Percentiles rank a stretch among this genome's conserved stretches.
These are phyloP conservation scores for Calliopum simillimum DNA, from an alignment of 2,888 invertebrate species.

Conservation along the genomic window DNA sequence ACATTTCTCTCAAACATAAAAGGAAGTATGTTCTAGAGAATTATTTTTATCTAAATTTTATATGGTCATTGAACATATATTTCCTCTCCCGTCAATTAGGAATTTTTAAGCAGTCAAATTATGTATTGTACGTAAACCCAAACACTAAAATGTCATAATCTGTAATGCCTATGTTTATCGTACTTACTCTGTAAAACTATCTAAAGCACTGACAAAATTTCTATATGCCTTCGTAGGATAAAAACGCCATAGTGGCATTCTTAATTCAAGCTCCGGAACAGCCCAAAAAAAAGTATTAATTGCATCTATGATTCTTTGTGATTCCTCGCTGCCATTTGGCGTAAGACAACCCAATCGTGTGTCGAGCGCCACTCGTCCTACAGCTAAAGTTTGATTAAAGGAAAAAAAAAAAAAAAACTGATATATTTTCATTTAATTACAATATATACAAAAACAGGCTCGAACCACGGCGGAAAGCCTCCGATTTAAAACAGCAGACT, in stretches of 20 bases:
- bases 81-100: too few species aligned
- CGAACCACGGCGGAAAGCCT: not conserved
- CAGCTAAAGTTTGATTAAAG: conserved; percentile 70
- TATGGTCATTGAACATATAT: too few species aligned
- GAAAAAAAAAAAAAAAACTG: not conserved
- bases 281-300: conserved; percentile 84
- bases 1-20: too few species aligned
- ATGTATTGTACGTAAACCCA: too few species aligned
- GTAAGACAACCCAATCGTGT: conserved; percentile 81
- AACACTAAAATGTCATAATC: not conserved
- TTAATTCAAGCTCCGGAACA: conserved; percentile 79
- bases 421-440: not conserved
- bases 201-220: conserved; percentile 78
- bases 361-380: conserved; percentile 84
- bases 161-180: not conserved
- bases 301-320: conserved; percentile 81
- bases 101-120: too few species aligned
- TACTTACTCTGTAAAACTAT: conserved; percentile 77
- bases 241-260: conserved; percentile 80
- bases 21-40: too few species aligned
- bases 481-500: not conserved
- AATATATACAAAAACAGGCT: not conserved
- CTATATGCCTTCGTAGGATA: conserved; percentile 79
- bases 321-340: conserved; percentile 72
- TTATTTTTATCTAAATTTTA: too few species aligned